Evolutionary conservation across 23 tunicate species (phyloP).

Genomic region (Phallusia fumigata): DNA sequence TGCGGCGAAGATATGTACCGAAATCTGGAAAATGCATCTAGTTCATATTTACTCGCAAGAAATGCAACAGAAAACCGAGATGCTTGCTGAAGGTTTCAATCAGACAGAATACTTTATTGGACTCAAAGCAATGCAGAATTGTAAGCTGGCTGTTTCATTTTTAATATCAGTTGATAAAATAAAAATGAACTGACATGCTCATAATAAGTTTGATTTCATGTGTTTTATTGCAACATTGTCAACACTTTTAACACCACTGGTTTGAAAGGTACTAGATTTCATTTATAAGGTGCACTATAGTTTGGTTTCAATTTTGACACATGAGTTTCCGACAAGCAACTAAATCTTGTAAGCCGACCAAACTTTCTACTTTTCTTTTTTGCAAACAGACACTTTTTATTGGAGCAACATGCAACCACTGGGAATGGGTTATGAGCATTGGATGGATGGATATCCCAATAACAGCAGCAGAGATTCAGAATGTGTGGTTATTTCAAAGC

Average conservation of each 20-base stretch:
- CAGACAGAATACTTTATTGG: background rate
- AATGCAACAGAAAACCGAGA: background rate
- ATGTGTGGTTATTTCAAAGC: slow-evolving; percentile 15
- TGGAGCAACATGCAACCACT: slow-evolving; percentile 7
- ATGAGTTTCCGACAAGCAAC: background rate
- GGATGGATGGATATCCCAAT: slow-evolving; percentile 9
- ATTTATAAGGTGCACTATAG: too few species aligned
- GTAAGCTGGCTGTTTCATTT: background rate
- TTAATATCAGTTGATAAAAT: background rate
- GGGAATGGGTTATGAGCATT: background rate
- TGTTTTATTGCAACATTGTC: too few species aligned
- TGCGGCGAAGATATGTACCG: background rate
- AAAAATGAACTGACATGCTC: too few species aligned
- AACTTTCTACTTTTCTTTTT: background rate
- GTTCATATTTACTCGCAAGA: background rate
- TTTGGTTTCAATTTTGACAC: too few species aligned
- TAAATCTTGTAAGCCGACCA: background rate
- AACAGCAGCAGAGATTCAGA: background rate
- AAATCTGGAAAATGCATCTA: background rate
- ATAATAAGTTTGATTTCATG: too few species aligned
- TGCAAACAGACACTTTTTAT: background rate
- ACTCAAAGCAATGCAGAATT: background rate
- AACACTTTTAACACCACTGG: too few species aligned
- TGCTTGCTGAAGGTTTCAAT: background rate
- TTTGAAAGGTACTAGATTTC: too few species aligned